phyloP scores from a whole-genome alignment of 1,140 invertebrate species.

The Daktulosphaira vitifoliae region DNA sequence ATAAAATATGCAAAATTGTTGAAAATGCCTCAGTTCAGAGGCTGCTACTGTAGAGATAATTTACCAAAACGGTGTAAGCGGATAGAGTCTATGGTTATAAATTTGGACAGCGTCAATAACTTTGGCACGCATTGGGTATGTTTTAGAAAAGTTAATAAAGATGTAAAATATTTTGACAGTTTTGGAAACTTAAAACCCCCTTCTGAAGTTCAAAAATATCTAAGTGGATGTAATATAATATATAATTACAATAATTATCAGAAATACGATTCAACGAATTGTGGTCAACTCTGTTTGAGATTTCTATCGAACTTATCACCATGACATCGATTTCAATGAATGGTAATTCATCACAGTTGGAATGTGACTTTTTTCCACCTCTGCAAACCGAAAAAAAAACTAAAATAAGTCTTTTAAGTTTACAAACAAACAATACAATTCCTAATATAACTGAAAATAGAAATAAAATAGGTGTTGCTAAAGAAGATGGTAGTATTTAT shows the following conservation, averaged over 20 bases:
- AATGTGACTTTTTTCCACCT: conserved; percentile 5
- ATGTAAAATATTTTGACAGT: conserved; percentile 40
- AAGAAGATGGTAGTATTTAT: background rate
- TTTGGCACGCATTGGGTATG: conserved; percentile 41
- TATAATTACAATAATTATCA: conserved; percentile 39
- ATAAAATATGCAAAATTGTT: conserved; percentile 1
- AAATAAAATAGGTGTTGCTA: conserved; percentile 1
- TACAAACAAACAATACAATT: conserved; percentile 29
- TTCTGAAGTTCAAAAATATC: conserved; percentile 38
- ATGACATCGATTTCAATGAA: background rate
- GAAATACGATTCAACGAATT: conserved; percentile 36
- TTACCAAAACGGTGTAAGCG: background rate
- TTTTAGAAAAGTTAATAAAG: conserved; percentile 39
- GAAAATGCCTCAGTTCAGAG: conserved; percentile 21
- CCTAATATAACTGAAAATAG: conserved; percentile 20
- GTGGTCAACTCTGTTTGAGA: conserved; percentile 35
- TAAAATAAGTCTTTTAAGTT: background rate
- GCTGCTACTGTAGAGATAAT: conserved; percentile 2
- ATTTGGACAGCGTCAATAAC: conserved; percentile 39
- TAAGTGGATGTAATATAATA: conserved; percentile 35
- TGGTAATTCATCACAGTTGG: background rate
- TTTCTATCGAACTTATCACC: background rate
- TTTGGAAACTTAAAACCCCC: conserved; percentile 40
- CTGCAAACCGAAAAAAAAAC: background rate
- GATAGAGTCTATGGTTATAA: conserved; percentile 40